Evolutionary conservation across 2,888 invertebrate genomes (phyloP).

Genomic region (Drosophila lutescens): DNA sequence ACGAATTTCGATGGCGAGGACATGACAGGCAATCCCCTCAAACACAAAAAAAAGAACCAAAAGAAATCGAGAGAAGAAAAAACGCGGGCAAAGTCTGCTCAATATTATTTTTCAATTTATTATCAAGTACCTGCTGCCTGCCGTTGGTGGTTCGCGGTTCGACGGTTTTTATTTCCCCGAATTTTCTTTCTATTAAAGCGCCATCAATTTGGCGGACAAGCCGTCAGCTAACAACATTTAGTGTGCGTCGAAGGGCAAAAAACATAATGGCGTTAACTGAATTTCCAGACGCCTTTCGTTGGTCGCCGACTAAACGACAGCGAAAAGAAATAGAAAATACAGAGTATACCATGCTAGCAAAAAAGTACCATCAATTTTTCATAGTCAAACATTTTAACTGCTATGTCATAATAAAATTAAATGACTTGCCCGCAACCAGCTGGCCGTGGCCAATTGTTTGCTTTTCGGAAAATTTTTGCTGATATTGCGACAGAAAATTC

Average conservation of each 20-base stretch:
- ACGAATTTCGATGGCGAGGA: constrained; percentile 14
- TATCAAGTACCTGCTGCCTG: constrained; percentile 61
- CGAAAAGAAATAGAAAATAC: constrained; percentile 16
- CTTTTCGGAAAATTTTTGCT: constrained; percentile 17
- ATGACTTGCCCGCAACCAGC: constrained; percentile 50
- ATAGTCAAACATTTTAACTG: constrained; percentile 56
- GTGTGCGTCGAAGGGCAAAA: constrained; percentile 44
- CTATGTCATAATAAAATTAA: constrained; percentile 72
- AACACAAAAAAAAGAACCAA: neutral
- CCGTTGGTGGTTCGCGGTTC: constrained; percentile 35
- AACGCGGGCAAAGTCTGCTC: constrained; percentile 42
- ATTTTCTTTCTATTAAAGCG: constrained; percentile 59
- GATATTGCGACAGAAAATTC: constrained; percentile 8
- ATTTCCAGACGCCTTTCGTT: constrained; percentile 50
- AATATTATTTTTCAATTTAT: constrained; percentile 77
- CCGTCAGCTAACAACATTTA: constrained; percentile 41
- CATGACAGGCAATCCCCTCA: constrained; percentile 24
- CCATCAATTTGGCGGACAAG: constrained; percentile 55
- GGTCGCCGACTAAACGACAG: constrained; percentile 16
- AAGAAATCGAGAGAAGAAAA: constrained; percentile 13
- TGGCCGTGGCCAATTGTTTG: constrained; percentile 34
- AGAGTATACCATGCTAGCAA: neutral
- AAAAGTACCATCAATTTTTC: constrained; percentile 59
- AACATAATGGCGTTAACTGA: constrained; percentile 48
- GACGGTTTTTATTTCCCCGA: constrained; percentile 49